Conservation (phyloP, 2,113 vertebrate species). For the Camelus bactrianus region DNA sequence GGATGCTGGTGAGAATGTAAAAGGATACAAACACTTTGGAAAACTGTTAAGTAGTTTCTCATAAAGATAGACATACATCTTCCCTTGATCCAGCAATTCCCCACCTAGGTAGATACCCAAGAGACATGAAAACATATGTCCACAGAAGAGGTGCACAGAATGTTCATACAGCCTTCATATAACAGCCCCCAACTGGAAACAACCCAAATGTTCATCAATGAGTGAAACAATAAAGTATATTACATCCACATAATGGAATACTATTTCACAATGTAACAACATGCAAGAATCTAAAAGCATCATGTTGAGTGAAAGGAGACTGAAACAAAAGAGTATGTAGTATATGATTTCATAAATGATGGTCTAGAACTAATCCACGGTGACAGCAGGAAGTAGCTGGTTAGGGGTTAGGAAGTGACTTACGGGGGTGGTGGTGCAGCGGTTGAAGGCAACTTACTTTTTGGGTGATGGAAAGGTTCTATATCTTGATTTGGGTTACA, state of each 20-base stretch:
- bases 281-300: neutral
- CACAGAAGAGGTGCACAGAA: neutral
- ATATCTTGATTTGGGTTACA: neutral
- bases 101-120: neutral
- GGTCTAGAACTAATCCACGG: neutral
- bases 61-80: neutral
- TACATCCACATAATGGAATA: neutral
- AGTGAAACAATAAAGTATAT: neutral
- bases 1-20: neutral
- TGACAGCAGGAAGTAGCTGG: neutral
- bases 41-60: neutral
- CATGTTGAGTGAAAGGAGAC: neutral
- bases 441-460: neutral
- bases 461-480: neutral
- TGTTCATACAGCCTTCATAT: neutral
- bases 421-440: fast-evolving
- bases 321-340: neutral
- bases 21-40: neutral
- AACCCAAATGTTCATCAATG: neutral
- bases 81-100: neutral
- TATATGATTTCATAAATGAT: neutral
- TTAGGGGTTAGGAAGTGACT: neutral
- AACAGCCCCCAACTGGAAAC: neutral
- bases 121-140: neutral
- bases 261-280: neutral